phyloP scores from a whole-genome alignment of 2,797 vertebrate genomes.

The Enteromius argenteus region DNA sequence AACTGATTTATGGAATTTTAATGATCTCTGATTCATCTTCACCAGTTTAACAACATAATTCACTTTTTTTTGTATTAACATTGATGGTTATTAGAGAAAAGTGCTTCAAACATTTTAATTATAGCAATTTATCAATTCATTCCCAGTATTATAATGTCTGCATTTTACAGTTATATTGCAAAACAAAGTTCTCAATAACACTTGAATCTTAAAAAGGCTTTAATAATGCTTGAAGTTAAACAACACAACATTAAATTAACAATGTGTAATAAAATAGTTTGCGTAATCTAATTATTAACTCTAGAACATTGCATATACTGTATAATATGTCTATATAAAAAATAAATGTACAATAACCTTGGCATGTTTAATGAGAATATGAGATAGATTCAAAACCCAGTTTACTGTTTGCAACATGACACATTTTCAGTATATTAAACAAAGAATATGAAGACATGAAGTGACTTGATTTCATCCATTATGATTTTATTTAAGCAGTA shows the following conservation, averaged over 20 bases:
- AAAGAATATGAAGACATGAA: background rate
- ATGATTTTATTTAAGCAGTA: too few species aligned
- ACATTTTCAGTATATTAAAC: background rate
- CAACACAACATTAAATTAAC: background rate
- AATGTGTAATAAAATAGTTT: background rate
- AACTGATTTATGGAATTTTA: constrained; percentile 3
- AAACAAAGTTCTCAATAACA: background rate
- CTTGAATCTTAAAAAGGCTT: background rate
- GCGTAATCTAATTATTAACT: background rate
- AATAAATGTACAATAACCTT: background rate
- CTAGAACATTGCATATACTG: background rate
- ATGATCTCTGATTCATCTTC: background rate
- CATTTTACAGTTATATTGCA: too few species aligned
- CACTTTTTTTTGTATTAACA: background rate
- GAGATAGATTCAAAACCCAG: background rate
- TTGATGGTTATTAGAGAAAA: too few species aligned
- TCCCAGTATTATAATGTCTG: background rate
- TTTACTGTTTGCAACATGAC: background rate
- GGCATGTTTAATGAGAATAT: background rate
- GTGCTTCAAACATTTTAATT: background rate
- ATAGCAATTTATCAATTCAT: background rate
- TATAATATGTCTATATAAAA: background rate
- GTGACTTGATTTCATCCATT: background rate
- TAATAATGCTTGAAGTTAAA: background rate
- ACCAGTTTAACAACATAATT: background rate